Evolutionary conservation across 2,797 vertebrate species (phyloP).

Genomic region (Pitangus sulphuratus): DNA sequence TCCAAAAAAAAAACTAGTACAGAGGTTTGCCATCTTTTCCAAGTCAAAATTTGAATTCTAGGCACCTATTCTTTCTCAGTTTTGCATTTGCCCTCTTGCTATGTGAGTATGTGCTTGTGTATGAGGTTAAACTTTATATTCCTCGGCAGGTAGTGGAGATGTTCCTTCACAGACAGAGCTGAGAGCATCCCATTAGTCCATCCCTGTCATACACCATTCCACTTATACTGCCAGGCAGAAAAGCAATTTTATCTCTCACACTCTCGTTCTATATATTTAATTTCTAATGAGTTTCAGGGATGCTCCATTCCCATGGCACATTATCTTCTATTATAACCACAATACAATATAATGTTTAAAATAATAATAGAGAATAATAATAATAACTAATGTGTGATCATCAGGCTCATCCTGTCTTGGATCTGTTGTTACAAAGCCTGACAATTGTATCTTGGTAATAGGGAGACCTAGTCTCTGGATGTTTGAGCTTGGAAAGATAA

Average conservation of each 20-base stretch:
- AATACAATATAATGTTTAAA: constrained; percentile 25
- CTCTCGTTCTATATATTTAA: constrained; percentile 45
- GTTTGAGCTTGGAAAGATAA: background rate
- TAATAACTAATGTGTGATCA: constrained; percentile 44
- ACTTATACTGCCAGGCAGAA: constrained; percentile 32
- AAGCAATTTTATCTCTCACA: constrained; percentile 44
- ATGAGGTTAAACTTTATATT: background rate
- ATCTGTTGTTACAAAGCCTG: background rate
- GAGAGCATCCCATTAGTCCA: constrained; percentile 41
- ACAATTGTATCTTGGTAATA: background rate
- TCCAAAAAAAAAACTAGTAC: constrained; percentile 19
- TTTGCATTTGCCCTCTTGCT: background rate
- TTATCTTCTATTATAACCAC: constrained; percentile 33
- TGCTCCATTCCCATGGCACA: constrained; percentile 34
- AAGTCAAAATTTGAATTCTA: constrained; percentile 39
- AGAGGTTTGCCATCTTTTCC: background rate
- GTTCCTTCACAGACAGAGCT: background rate
- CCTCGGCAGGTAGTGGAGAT: background rate
- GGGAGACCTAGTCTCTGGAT: background rate
- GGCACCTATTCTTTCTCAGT: background rate
- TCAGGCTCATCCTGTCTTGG: background rate
- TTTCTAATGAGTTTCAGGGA: constrained; percentile 56
- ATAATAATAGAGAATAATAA: constrained; percentile 30
- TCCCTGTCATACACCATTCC: constrained; percentile 4
- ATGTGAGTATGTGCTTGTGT: background rate